These are phyloP conservation scores for Chaenodraco wilsoni DNA, from an alignment of 2,797 vertebrate species.

Conservation along the genomic window DNA sequence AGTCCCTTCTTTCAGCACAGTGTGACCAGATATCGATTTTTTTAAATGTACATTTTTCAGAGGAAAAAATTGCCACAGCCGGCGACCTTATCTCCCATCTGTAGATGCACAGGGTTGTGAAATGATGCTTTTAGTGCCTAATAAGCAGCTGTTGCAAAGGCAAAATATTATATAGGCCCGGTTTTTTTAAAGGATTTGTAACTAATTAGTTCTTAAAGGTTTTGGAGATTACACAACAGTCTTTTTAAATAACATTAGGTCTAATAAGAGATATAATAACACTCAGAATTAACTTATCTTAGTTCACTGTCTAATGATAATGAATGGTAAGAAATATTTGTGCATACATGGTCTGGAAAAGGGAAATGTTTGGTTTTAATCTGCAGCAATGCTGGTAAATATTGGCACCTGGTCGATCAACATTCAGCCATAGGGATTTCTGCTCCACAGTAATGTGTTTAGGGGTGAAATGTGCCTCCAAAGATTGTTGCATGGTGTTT, in stretches of 20 bases:
- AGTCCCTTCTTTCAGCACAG: conserved; percentile 23
- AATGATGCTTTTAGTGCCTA: neutral
- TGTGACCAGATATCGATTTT: conserved; percentile 48
- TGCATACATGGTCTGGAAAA: neutral
- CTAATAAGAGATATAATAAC: neutral
- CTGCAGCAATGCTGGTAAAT: neutral
- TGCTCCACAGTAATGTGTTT: neutral
- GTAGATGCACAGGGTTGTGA: neutral
- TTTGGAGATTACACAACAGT: neutral
- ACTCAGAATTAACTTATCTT: neutral
- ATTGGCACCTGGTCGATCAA: neutral
- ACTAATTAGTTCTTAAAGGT: neutral
- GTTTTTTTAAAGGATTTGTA: neutral
- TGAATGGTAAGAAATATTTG: neutral
- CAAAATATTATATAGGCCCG: neutral
- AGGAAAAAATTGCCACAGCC: conserved; percentile 54
- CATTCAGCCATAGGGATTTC: neutral
- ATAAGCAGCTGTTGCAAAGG: neutral
- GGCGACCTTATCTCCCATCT: conserved; percentile 25
- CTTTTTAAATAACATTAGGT: neutral
- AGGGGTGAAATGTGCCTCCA: neutral
- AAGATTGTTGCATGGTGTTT: neutral
- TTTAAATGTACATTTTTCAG: conserved; percentile 29
- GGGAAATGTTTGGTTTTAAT: neutral
- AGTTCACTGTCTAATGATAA: neutral